A percentile compares a stretch with the other conserved stretches of the same genome.
phyloP scores from a whole-genome alignment of 1,140 invertebrate species.

The Psilanteris sp. region DNA sequence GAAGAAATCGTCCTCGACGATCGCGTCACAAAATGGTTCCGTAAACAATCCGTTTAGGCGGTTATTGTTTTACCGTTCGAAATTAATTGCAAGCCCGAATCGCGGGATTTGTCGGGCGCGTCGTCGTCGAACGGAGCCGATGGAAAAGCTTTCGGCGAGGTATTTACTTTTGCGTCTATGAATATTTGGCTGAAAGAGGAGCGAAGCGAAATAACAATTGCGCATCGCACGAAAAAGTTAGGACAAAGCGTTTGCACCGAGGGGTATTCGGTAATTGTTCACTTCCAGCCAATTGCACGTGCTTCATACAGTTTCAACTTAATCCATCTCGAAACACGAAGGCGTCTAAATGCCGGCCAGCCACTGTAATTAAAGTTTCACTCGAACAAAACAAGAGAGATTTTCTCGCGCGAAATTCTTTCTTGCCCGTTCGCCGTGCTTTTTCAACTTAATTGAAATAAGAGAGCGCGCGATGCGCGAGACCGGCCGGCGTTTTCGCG shows the following conservation, averaged over 20 bases:
- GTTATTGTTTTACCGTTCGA: too few relatives aligned
- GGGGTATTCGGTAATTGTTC: constrained; percentile 60
- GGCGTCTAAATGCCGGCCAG: constrained; percentile 56
- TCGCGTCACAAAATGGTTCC: constrained; percentile 45
- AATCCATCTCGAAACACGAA: constrained; percentile 63
- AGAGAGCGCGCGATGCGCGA: constrained; percentile 8
- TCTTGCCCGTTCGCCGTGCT: not conserved
- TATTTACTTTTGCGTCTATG: too few relatives aligned
- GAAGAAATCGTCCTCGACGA: constrained; percentile 55
- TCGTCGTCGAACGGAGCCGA: too few relatives aligned
- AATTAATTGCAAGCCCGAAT: too few relatives aligned
- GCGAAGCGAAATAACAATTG: constrained; percentile 30
- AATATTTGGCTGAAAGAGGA: too few relatives aligned
- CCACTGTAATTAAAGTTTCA: constrained; percentile 65
- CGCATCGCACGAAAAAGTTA: constrained; percentile 46
- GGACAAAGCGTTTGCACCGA: constrained; percentile 47
- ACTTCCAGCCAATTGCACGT: constrained; percentile 66
- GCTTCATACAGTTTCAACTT: constrained; percentile 61
- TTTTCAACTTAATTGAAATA: constrained; percentile 34
- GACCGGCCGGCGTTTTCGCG: too few relatives aligned
- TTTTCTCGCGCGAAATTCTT: constrained; percentile 31
- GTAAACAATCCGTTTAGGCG: constrained; percentile 32
- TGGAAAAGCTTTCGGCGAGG: too few relatives aligned
- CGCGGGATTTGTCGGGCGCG: too few relatives aligned
- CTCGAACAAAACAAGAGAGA: constrained; percentile 57